These are phyloP conservation scores for Gymnosoma rotundatum DNA, from an alignment of 2,888 invertebrate genomes.

Conservation along the genomic window DNA sequence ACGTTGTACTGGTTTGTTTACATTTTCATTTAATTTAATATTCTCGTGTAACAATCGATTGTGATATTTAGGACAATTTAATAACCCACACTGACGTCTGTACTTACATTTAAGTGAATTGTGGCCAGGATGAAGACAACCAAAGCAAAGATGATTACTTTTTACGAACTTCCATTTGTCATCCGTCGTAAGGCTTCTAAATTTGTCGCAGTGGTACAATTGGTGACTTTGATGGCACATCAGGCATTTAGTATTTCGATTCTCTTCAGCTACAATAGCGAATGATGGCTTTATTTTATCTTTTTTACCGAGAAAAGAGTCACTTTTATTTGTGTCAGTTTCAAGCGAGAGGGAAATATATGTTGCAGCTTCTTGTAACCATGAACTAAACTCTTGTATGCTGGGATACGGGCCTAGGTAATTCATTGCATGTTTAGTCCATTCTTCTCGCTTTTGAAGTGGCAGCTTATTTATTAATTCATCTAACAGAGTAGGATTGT, in stretches of 20 bases:
- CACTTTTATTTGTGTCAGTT: conserved; percentile 16
- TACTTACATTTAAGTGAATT: conserved; percentile 29
- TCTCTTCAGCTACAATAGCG: conserved; percentile 15
- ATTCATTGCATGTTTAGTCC: conserved; percentile 38
- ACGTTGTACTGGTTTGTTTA: conserved; percentile 6
- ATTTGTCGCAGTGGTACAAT: conserved; percentile 36
- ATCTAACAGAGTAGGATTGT: conserved; percentile 52
- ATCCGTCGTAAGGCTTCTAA: conserved; percentile 16
- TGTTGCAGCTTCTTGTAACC: conserved; percentile 50
- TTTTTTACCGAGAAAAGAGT: conserved; percentile 2
- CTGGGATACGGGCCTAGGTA: conserved; percentile 27
- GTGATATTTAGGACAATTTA: conserved; percentile 40
- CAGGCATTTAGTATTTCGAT: conserved; percentile 17
- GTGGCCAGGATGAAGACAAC: conserved; percentile 42
- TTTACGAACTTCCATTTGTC: conserved; percentile 46
- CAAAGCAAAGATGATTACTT: conserved; percentile 44
- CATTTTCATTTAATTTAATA: background rate
- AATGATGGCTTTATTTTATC: conserved; percentile 43
- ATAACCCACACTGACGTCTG: conserved; percentile 47
- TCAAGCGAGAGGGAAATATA: conserved; percentile 47
- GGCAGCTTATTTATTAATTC: conserved; percentile 45
- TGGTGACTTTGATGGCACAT: conserved; percentile 38
- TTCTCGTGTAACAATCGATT: conserved; percentile 50
- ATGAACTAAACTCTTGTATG: conserved; percentile 44
- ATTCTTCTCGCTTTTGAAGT: conserved; percentile 46